Percentiles rank a stretch among this genome's conserved stretches.
phyloP scores from a whole-genome alignment of 1,140 invertebrate genomes.

The Hypsibius dujardini region DNA sequence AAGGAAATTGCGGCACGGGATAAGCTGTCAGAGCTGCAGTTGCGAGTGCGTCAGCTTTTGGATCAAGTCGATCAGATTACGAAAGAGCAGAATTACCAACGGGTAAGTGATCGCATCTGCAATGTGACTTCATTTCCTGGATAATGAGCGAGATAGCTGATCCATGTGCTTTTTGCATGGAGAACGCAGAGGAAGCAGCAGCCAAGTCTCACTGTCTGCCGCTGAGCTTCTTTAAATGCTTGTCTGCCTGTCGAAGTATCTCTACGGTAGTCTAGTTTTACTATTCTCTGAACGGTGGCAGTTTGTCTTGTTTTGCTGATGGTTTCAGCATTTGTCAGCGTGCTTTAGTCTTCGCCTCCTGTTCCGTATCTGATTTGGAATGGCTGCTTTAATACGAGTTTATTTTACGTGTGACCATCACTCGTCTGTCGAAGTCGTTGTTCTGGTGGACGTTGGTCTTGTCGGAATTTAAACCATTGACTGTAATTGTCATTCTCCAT shows the following conservation, averaged over 20 bases:
- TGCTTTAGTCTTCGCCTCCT: background rate
- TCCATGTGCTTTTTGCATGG: too few species aligned
- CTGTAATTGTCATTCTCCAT: background rate
- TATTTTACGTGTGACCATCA: background rate
- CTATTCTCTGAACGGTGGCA: too few species aligned
- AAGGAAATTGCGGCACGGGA: conserved; percentile 91
- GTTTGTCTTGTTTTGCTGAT: too few species aligned
- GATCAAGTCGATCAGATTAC: conserved; percentile 98
- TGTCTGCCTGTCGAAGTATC: background rate
- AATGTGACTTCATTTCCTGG: too few species aligned
- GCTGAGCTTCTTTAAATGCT: background rate
- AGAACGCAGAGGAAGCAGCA: too few species aligned
- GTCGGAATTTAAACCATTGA: background rate
- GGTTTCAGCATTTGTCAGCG: too few species aligned
- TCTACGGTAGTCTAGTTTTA: too few species aligned
- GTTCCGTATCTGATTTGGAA: background rate
- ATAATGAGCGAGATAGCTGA: too few species aligned
- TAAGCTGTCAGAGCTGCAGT: conserved; percentile 83
- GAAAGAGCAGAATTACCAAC: conserved; percentile 98
- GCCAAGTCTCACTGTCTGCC: too few species aligned
- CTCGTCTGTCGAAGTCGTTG: background rate
- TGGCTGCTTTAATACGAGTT: background rate
- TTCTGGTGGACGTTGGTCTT: background rate
- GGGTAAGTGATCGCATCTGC: conserved; percentile 50
- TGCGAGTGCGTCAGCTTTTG: conserved; percentile 78